Base-by-base conservation (phyloP, 2,797 vertebrate genomes). In the Poecilia velifera region DNA sequence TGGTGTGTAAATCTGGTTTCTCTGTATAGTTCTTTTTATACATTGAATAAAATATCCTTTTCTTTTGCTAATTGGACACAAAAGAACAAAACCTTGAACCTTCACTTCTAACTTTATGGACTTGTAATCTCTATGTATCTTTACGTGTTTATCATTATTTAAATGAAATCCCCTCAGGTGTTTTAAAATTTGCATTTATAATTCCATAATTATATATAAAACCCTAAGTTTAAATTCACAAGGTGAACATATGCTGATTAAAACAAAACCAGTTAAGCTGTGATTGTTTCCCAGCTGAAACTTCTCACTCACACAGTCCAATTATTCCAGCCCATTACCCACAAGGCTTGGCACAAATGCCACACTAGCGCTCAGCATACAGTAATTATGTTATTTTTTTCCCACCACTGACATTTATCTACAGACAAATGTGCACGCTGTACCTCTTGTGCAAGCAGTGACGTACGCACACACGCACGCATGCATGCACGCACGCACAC, bases 281-380 rank as follows among this genome's bases (percentile, higher is more conserved):
- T 34, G 72, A 45, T 43, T 76, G 82, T 88, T 70, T 74, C 76
- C 57, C 88, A 90, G 87, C 86, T 92, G 82, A 72, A 91, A 86
- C 83, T 76, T 82, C 80, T 53, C 75, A 85, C 88, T 90, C 77
- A 79, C 72, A 76, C 79, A 55, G 75, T 90, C 86, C 90, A 93
- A 87, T 95, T 94, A 93, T 94, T 91, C 87, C 79, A 73, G 85
- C 82, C 91, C 87, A 92, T 94, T 94, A 94, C 89, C 86, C 90
- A 90, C 85, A 89, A 86, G 88, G 86, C 88, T 76, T 73, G 49
- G 84, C 85, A 82, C 88, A 92, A 93, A 95, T 91, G 90, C 88
- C 91, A 92, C 68, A 53, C 74, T 78, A 80, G 75, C 84, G 76
- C 80, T 84, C 79, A 78, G 85, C 88, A 76, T 91, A 18, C 31